Evolutionary conservation across 2,113 vertebrate genomes (phyloP).

Genomic region (Sorex fumeus): DNA sequence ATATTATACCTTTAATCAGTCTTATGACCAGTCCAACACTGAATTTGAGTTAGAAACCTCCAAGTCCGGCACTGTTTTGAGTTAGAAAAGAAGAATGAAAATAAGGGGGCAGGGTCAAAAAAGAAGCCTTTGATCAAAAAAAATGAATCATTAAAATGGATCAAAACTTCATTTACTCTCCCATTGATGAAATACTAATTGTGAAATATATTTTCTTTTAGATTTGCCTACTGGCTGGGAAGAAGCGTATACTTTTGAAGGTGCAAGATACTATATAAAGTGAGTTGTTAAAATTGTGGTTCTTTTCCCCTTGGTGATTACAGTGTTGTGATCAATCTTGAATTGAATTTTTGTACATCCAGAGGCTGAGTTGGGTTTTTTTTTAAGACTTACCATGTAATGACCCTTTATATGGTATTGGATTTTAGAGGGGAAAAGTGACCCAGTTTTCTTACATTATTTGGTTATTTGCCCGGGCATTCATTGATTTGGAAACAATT

Average conservation of each 20-base stretch:
- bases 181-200: slow-evolving; percentile 70
- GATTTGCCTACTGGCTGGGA: slow-evolving; percentile 99
- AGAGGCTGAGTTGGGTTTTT: neutral
- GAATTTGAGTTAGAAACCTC: too few relatives aligned
- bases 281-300: slow-evolving; percentile 88
- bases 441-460: slow-evolving; percentile 10
- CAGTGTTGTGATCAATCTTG: slow-evolving; percentile 30
- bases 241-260: slow-evolving; percentile 98
- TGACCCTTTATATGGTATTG: neutral
- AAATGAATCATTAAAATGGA: slow-evolving; percentile 56
- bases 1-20: neutral
- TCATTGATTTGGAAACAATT: slow-evolving; percentile 42
- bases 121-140: neutral
- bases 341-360: too few relatives aligned
- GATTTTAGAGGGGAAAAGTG: slow-evolving; percentile 60
- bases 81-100: too few relatives aligned
- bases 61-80: neutral
- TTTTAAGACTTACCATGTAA: slow-evolving; percentile 15
- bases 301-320: slow-evolving; percentile 57
- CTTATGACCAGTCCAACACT: neutral
- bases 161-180: slow-evolving; percentile 37
- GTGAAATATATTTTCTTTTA: slow-evolving; percentile 87
- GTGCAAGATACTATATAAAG: slow-evolving; percentile 99
- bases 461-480: slow-evolving; percentile 47
- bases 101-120: too few relatives aligned